Conservation (phyloP, 2,797 vertebrate genomes). For the Lacerta bilineata region DNA sequence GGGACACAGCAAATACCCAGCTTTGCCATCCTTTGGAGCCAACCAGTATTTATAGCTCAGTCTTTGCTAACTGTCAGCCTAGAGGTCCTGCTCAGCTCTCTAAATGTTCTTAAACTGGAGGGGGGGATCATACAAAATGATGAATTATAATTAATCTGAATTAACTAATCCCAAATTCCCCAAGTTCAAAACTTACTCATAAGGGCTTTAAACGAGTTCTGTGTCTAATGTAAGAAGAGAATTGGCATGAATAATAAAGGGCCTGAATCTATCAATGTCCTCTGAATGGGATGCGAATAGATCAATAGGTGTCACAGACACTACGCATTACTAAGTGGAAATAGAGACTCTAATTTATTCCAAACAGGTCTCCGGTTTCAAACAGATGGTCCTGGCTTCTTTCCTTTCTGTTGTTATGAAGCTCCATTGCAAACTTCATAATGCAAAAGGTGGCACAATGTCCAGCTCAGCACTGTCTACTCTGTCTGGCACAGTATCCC, state of each 20-base stretch:
- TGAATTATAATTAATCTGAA: no score
- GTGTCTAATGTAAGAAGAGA: constrained; percentile 16
- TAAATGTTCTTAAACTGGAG: no score
- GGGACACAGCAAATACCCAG: no score
- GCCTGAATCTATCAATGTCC: background rate
- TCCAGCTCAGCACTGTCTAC: no score
- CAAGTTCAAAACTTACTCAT: background rate
- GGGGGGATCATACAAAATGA: no score
- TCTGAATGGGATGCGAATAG: constrained; percentile 38
- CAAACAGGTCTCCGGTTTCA: background rate
- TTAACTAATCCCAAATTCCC: no score
- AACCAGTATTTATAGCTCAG: no score
- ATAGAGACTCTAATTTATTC: constrained; percentile 2
- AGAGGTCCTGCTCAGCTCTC: no score
- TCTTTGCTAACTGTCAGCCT: no score
- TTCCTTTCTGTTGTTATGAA: background rate
- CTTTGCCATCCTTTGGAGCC: no score
- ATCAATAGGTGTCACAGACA: background rate
- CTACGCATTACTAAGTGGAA: background rate
- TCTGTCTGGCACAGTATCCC: no score
- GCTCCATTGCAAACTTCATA: background rate
- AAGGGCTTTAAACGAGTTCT: background rate
- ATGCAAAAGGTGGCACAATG: background rate
- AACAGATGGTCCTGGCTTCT: background rate
- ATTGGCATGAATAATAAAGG: constrained; percentile 5